Evolutionary conservation across 2,113 vertebrate species (phyloP), one percentile per base, ranked within the genome.

Genomic region (Malaclemys terrapin): DNA sequence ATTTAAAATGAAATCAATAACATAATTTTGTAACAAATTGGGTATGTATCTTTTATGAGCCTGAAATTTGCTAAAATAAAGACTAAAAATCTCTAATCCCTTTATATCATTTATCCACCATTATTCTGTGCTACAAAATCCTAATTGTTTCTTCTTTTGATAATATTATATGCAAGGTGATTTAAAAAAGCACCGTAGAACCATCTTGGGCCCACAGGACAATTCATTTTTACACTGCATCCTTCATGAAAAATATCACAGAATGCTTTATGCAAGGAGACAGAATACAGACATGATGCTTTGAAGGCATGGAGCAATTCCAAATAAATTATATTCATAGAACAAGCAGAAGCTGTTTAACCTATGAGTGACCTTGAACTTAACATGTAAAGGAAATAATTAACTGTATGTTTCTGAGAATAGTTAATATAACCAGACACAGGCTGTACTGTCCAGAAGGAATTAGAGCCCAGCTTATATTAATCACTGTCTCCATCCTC

Each of bases 391-490:
- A 85, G 86, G 57, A 93, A 96, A 96, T 96, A 96, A 97, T 96
- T 96, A 96, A 49, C 85, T 97, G 5, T 79, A 81, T 96, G 65
- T 97, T 97, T 95, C 89, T 88, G 75, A 92, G 95, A 97, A 95
- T n/a, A 96, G 65, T 89, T 97, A 97, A 93, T 97, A 93, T 91
- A 97, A 95, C 89, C 80, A 95, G 42, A 82, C 80, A 95, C 90
- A 97, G 90, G 69, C 49, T 89, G 78, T 84, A 25, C 85, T 88
- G 80, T 95, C 84, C 79, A 84, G 87, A 89, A 93, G 89, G 89
- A 94, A 97, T 97, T 97, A 97, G 69, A 97, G 89, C 91, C 54
- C 92, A 96, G 91, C 90, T 96, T 96, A 93, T 95, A 95, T 96
- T 98, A 97, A 97, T 97, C 94, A 91, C 87, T 91, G 29, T 82